A percentile compares a stretch with the other conserved stretches of the same genome.
Evolutionary conservation across 2,113 vertebrate genomes (phyloP).

Genomic region (Capreolus pygargus): DNA sequence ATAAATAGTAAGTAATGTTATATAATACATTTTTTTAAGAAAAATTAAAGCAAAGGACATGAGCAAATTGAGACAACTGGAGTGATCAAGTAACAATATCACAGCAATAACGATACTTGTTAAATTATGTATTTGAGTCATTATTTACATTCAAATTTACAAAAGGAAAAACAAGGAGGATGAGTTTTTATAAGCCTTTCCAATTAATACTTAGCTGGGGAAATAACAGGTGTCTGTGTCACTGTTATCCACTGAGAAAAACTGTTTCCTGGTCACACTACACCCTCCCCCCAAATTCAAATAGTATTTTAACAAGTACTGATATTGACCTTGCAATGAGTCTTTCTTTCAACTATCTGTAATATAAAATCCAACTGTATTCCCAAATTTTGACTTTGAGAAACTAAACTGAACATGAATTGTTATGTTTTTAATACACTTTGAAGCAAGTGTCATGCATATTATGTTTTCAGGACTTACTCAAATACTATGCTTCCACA

Average conservation of each 20-base stretch:
- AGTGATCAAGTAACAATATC: not conserved
- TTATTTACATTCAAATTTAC: constrained; percentile 2
- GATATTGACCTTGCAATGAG: not conserved
- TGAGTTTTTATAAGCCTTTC: not conserved
- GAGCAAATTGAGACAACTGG: constrained; percentile 13
- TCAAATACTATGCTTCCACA: not conserved
- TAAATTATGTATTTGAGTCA: not conserved
- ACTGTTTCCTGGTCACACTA: not conserved
- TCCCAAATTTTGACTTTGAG: not conserved
- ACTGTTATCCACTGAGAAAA: not conserved
- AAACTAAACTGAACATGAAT: not conserved
- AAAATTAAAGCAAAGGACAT: not conserved
- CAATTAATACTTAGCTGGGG: not conserved
- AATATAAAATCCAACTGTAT: not conserved
- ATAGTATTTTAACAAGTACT: not conserved
- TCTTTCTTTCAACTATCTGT: not conserved
- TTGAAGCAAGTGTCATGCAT: not conserved
- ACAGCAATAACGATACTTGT: not conserved
- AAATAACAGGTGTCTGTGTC: not conserved
- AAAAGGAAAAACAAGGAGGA: not conserved
- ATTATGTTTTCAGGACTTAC: not conserved
- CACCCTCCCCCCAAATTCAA: not conserved
- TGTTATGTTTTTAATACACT: not conserved
- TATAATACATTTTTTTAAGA: not conserved
- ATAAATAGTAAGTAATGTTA: not conserved